Percentiles rank a stretch among this genome's conserved stretches.
phyloP scores from a whole-genome alignment of 2,888 invertebrate genomes.

The Pedicia rivosa region DNA sequence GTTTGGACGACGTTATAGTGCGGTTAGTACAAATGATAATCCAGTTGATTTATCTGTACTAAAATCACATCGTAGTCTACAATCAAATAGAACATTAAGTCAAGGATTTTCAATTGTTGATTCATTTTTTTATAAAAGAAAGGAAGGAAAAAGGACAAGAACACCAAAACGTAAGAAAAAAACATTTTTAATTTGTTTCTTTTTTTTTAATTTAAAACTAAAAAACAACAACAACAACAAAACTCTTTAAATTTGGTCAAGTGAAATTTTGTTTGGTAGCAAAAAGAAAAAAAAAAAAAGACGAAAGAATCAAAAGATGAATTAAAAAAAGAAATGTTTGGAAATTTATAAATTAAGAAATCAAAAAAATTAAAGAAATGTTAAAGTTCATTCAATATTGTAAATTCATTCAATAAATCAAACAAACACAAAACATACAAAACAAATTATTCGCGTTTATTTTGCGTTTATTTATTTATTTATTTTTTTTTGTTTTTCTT shows the following conservation, averaged over 20 bases:
- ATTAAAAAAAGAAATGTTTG: no score
- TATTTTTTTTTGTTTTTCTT: no score
- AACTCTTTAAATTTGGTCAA: no score
- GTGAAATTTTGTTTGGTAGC: no score
- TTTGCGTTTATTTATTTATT: no score
- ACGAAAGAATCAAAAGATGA: no score
- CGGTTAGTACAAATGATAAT: constrained; percentile 32
- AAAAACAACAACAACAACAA: background rate
- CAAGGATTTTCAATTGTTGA: constrained; percentile 30
- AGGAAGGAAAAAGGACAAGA: constrained; percentile 24
- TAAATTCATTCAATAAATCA: no score
- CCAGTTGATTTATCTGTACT: background rate
- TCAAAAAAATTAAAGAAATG: no score
- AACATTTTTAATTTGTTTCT: background rate
- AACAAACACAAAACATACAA: no score
- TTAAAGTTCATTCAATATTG: no score
- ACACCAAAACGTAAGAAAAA: constrained; percentile 33
- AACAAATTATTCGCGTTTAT: no score
- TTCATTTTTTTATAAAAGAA: constrained; percentile 30
- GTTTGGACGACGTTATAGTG: constrained; percentile 39
- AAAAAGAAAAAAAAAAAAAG: background rate
- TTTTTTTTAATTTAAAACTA: background rate
- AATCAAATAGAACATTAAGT: constrained; percentile 28
- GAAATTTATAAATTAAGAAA: no score
- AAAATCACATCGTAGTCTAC: constrained; percentile 21